Evolutionary conservation across 2,113 vertebrate genomes (phyloP), one percentile per base, ranked within the genome.

Genomic region (Aldabrachelys gigantea): DNA sequence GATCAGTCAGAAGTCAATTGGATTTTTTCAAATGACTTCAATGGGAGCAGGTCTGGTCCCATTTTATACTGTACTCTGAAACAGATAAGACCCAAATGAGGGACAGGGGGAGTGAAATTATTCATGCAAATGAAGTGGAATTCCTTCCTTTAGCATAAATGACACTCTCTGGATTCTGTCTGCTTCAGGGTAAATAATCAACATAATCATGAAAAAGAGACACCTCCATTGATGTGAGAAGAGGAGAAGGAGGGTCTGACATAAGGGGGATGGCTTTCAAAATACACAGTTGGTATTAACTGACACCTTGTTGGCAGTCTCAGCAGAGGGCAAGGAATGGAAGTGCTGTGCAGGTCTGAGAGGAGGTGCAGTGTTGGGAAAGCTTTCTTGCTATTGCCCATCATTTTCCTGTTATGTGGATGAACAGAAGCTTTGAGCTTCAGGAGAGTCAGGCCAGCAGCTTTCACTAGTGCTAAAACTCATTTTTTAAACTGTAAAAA

Each of bases 361-460:
- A 78, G 85, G 59, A 56, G 78, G 35, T 8, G 12, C 53, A 57
- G 29, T 1, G 3, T 27, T 12, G 9, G 24, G 19, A 2, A 53
- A 84, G 27, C 14, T 52, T 8, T 47, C 21, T 57, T 80, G 41
- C 22, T 29, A 2, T 1, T 50, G 81, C 29, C 7, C 10, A 17
- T 10, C 21, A 24, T 53, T 0, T 0, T 35, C 72, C 10, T 72
- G 44, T 21, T 0, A 0, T 0, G 0, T 29, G 31, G 47, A 3
- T 82, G 69, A 52, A 49, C 5, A 24, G 38, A 84, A 16, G 21
- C n/a, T 76, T 80, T 10, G 27, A 65, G 24, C 41, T 76, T 80
- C 16, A 29, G 79, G 14, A 35, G 9, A 87, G 8, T 5, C 1
- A 1, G 16, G 56, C 17, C 3, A 78, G 44, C 4, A 2, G 12